Base-by-base conservation (phyloP, 1,140 invertebrate genomes). In the Dryas iulia region DNA sequence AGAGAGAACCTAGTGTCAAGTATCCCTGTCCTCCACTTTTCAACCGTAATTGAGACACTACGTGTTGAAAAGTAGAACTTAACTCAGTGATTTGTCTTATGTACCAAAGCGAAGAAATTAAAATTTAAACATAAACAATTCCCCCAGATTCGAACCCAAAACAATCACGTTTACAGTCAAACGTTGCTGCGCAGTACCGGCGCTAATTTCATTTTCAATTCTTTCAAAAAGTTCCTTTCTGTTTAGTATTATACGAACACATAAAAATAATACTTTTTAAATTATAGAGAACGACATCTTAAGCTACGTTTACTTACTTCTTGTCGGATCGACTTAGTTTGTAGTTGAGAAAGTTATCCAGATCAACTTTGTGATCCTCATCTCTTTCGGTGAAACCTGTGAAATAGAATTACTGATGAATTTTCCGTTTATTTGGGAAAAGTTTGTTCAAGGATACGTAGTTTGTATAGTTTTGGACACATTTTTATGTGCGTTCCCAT, bases 291-390 rank as follows among this genome's bases (percentile, higher is more conserved):
- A 58, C 6, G 33, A 56, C 26, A 35, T 61, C 64, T 71, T 24
- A 56, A 66, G 62, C 21, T 66, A 69, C 54, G 69, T 73, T 68
- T 72, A 81, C 84, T 84, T 77, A 86, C 84, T 68, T 66, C 31
- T 59, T 62, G 23, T 59, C 52, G 30, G 76, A 68, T 52, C 68
- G 62, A 57, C 67, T 69, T 59, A 77, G 66, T 61, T 76, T 66
- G 59, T 77, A 78, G 35, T 73, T 59, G 35, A 77, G 53, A 8
- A 76, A 73, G 69, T 57, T 81, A 73, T 73, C 72, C 21, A 72
- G 70, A 52, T 74, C 59, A 59, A 69, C 64, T 59, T 73, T 59
- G n/a, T 71, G 64, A 59, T 69, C 73, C 62, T 47, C 33, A 30
- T 63, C 54, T 59, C 73, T 30, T 33, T 72, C 52, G 30, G 61